Conservation (phyloP, 2,113 vertebrate genomes). For the Chauna torquata region DNA sequence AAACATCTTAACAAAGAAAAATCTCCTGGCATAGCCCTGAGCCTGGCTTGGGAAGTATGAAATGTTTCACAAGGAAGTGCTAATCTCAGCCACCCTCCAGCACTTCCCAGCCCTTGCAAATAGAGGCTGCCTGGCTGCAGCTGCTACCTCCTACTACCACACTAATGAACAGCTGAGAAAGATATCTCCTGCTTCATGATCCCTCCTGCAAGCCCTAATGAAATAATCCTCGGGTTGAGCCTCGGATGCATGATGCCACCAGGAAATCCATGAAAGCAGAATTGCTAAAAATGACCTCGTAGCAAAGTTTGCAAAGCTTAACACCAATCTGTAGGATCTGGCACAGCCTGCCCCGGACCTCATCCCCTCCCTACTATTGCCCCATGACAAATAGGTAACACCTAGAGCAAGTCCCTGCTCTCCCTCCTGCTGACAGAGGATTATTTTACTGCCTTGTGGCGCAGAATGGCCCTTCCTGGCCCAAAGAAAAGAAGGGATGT, state of each 20-base stretch:
- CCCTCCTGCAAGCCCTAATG: neutral
- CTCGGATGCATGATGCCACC: neutral
- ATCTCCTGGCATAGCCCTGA: neutral
- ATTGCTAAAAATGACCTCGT: neutral
- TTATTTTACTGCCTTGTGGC: neutral
- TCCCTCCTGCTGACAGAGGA: neutral
- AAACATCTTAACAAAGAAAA: neutral
- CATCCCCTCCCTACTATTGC: neutral
- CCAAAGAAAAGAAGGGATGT: neutral
- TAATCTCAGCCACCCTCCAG: neutral
- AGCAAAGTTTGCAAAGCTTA: neutral
- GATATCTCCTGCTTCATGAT: neutral
- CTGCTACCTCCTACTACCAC: neutral
- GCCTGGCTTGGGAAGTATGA: neutral
- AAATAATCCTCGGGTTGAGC: neutral
- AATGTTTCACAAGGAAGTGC: neutral
- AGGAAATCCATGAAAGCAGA: neutral
- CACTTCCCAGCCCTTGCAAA: neutral
- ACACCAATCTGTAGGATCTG: fast-evolving
- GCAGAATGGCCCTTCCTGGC: fast-evolving
- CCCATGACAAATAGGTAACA: neutral
- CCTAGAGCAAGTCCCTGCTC: fast-evolving
- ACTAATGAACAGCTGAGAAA: neutral
- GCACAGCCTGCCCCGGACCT: neutral
- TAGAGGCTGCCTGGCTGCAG: neutral